Evolutionary conservation across 2,888 invertebrate genomes (phyloP).

Genomic region (Temnothorax rugatulus): DNA sequence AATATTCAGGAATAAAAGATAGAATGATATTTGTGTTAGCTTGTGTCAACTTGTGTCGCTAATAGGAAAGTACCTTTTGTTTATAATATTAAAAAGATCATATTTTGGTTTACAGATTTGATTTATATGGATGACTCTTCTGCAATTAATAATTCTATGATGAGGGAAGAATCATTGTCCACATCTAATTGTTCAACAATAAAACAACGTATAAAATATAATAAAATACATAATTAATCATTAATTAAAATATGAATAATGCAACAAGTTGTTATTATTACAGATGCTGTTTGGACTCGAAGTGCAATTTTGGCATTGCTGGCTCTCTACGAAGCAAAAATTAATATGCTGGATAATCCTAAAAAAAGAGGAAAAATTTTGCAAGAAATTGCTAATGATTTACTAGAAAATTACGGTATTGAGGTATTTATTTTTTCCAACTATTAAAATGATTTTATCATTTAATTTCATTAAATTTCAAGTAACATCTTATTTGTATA

Average conservation of each 20-base stretch:
- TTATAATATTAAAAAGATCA: too few species aligned
- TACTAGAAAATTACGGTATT: not conserved
- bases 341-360: conserved; percentile 12
- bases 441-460: too few species aligned
- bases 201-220: not conserved
- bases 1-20: not conserved
- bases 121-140: too few species aligned
- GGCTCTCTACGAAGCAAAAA: conserved; percentile 3
- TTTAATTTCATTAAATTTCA: too few species aligned
- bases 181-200: not conserved
- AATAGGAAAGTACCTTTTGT: too few species aligned
- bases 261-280: conserved; percentile 10
- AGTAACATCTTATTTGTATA: too few species aligned
- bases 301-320: conserved; percentile 9
- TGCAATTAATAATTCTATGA: too few species aligned
- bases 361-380: conserved; percentile 19
- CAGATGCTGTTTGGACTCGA: not conserved
- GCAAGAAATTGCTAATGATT: not conserved
- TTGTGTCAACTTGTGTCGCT: too few species aligned
- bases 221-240: not conserved
- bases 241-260: conserved; percentile 5
- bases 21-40: too few species aligned
- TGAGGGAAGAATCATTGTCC: too few species aligned
- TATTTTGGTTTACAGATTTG: too few species aligned
- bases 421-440: too few species aligned